Evolutionary conservation across 2,888 invertebrate genomes (phyloP), one percentile per base, ranked within the genome.

Genomic region (Orthosia incerta): DNA sequence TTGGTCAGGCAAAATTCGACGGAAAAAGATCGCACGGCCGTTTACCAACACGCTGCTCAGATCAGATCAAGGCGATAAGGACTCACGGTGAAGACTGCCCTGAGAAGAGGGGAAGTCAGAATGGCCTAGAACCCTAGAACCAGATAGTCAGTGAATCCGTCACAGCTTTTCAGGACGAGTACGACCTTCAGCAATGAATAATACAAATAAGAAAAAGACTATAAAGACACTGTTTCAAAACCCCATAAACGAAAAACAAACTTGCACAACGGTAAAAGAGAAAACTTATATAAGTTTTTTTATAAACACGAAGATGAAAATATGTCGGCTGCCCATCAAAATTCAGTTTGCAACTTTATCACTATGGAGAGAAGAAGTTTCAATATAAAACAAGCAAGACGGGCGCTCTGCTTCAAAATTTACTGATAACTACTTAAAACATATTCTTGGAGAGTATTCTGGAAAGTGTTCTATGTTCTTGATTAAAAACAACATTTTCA

Each of bases 281-380:
- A 61, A 65, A 71, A 80, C 62, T 75, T 70, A 20, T 66, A 57
- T 64, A 69, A 26, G 69, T 76, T 84, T 69, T 71, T 74, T 74
- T 59, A 69, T 57, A 77, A 78, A 80, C 73, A 84, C 70, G 53
- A 66, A 63, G 39, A 67, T 68, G 61, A 80, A 75, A 79, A 83
- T 66, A 70, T 63, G 65, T 74, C 55, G 66, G 71, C 63, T 59
- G 45, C 76, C 79, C 73, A 87, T 87, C 82, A 83, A 83, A 86
- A 89, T 86, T 88, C 87, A 88, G 85, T 88, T 87, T 66, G 79
- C 57, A 79, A 85, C 86, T 83, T 86, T 82, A 80, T 81, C 84
- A 79, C 80, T 80, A 74, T 71, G 60, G 55, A 45, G 45, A 7
- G 72, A 60, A 55, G 66, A 86, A 86, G 74, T 86, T 86, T 81